These are phyloP conservation scores for Oxystoma pomonae DNA, from an alignment of 2,888 invertebrate species.

Conservation along the genomic window DNA sequence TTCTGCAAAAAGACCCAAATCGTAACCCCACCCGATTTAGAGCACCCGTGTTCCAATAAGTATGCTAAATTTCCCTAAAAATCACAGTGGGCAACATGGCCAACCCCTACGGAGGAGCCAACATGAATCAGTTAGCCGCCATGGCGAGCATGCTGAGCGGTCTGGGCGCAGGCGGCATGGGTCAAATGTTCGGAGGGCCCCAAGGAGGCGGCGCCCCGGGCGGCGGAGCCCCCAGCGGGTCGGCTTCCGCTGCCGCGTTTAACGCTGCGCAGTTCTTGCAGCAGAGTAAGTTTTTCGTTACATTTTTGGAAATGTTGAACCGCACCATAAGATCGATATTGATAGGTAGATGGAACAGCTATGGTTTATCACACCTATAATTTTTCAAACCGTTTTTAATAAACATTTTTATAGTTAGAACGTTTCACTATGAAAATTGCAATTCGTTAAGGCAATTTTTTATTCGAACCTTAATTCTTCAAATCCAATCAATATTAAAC, in stretches of 20 bases:
- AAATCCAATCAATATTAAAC: too few relatives aligned
- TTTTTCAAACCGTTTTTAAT: too few relatives aligned
- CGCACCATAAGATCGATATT: too few relatives aligned
- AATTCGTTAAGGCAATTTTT: too few relatives aligned
- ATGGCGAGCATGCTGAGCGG: conserved; percentile 50
- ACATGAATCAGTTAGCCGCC: conserved; percentile 48
- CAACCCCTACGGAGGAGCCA: conserved; percentile 1
- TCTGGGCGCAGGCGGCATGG: conserved; percentile 46
- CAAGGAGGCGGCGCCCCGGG: conserved; percentile 29
- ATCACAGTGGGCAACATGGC: background rate
- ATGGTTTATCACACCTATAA: too few relatives aligned
- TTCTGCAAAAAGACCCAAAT: too few relatives aligned
- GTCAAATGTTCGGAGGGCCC: conserved; percentile 41
- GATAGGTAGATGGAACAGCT: too few relatives aligned
- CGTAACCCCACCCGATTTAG: too few relatives aligned
- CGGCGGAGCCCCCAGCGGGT: background rate
- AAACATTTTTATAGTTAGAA: too few relatives aligned
- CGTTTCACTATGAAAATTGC: too few relatives aligned
- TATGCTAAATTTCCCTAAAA: background rate
- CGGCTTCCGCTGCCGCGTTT: conserved; percentile 49
- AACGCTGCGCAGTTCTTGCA: conserved; percentile 78
- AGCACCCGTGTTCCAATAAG: too few relatives aligned
- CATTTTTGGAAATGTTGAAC: background rate
- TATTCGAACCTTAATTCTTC: too few relatives aligned
- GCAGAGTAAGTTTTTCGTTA: conserved; percentile 67